These are phyloP conservation scores for Elgaria multicarinata DNA, from an alignment of 2,113 vertebrate genomes.

Conservation along the genomic window DNA sequence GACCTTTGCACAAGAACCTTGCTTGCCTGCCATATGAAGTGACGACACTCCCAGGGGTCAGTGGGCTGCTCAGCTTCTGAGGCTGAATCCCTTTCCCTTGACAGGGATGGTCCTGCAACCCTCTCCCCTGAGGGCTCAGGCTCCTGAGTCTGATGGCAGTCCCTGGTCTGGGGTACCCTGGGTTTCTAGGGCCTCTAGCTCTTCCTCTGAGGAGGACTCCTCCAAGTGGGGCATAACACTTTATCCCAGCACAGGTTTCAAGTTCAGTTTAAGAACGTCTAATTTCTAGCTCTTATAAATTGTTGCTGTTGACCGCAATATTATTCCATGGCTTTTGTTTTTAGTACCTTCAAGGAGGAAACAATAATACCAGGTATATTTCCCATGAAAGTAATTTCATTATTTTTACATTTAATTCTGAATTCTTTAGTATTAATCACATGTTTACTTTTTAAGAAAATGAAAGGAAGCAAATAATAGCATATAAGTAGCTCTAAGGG, in stretches of 20 bases:
- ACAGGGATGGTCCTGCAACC: too few species aligned
- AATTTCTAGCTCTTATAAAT: slow-evolving; percentile 15
- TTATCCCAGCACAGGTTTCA: not conserved
- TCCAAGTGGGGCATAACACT: too few species aligned
- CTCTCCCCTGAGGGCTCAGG: too few species aligned
- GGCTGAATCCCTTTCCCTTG: too few species aligned
- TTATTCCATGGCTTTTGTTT: slow-evolving; percentile 23
- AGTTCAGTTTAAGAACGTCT: not conserved
- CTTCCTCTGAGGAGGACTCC: too few species aligned
- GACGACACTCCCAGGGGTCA: too few species aligned
- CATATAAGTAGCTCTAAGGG: not conserved
- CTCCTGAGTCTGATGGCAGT: too few species aligned
- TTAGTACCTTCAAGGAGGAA: slow-evolving; percentile 32
- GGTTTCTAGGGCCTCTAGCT: too few species aligned
- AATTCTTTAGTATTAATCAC: not conserved
- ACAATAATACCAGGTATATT: slow-evolving; percentile 18
- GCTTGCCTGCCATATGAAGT: too few species aligned
- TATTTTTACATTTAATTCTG: slow-evolving; percentile 10
- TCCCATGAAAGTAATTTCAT: slow-evolving; percentile 18
- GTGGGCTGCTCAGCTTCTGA: too few species aligned
- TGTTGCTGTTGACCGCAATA: not conserved
- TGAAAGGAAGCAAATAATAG: not conserved
- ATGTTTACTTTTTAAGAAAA: not conserved
- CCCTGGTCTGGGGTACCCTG: too few species aligned
- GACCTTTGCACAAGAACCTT: too few species aligned